Evolutionary conservation across 2,113 vertebrate species (phyloP).

Genomic region (Nycticorax nycticorax): DNA sequence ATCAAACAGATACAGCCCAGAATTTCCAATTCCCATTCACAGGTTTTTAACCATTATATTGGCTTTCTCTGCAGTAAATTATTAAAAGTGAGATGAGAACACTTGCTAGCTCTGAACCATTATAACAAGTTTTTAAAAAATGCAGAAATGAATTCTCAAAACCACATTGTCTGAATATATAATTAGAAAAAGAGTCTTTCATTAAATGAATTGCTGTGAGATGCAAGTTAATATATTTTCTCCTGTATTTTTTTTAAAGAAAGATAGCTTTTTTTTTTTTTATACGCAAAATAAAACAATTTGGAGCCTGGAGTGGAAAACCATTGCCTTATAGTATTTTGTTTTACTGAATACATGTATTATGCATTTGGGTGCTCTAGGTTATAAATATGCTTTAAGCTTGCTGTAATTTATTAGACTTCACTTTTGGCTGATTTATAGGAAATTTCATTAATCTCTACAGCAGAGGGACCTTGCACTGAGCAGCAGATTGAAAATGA

Average conservation of each 20-base stretch:
- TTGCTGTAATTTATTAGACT: conserved; percentile 62
- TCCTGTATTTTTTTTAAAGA: neutral
- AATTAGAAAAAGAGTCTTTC: neutral
- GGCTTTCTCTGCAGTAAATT: neutral
- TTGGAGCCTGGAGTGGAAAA: conserved; percentile 44
- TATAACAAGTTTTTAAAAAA: neutral
- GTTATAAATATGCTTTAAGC: conserved; percentile 69
- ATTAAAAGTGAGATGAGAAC: neutral
- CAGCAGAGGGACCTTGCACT: conserved; percentile 56
- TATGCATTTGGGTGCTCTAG: conserved; percentile 31
- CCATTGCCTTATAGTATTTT: conserved; percentile 42
- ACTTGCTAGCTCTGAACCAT: neutral
- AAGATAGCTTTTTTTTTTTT: neutral
- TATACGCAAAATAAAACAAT: conserved; percentile 38
- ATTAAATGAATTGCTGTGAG: conserved; percentile 48
- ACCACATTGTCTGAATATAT: conserved; percentile 24
- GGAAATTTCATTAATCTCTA: conserved; percentile 70
- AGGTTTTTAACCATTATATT: neutral
- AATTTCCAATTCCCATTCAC: neutral
- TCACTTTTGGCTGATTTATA: conserved; percentile 69
- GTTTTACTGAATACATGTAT: conserved; percentile 41
- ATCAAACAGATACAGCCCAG: neutral
- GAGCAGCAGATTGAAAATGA: conserved; percentile 63
- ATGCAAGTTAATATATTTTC: conserved; percentile 40
- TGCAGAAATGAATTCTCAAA: conserved; percentile 48